Evolutionary conservation across 2,797 vertebrate species (phyloP), one percentile per base, ranked within the genome.

Genomic region (Peromyscus melanophrys): DNA sequence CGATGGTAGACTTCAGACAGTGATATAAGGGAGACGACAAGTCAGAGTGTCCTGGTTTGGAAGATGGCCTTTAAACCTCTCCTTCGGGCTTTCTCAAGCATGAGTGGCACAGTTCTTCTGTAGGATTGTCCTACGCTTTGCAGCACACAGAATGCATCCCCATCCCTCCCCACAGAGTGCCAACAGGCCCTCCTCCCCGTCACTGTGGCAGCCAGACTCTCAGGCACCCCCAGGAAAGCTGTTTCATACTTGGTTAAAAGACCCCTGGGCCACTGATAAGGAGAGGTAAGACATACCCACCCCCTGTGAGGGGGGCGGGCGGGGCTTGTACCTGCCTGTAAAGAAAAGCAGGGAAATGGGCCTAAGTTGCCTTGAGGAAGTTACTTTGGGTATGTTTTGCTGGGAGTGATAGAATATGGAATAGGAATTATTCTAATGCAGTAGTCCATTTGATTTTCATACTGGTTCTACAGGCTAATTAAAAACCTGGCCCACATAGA

Each of bases 361-460:
- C 4, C 19, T 63, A 61, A 52, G 25, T 43, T 89, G n/a, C 71
- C 91, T 87, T 78, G 29, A 83, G 73, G 31, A 77, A 55, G 12
- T 83, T 40, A 55, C 14, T 61, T 89, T 95, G 91, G 29, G 37
- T 59, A 1, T 75, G 17, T 76, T 89, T 81, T 61, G 11, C 57
- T 65, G 21, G 43, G 14, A 4, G 3, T 86, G 27, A 40, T 40
- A 61, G 8, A 10, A n/a, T 59, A 8, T 55, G 29, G 34, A 27
- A 49, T 52, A 86, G 83, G 13, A 55, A 31, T 49, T 34, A 73
- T 31, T 78, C 49, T 29, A 52, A 73, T 73, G 19, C 17, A 19
- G 43, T 89, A 46, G 78, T 84, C 73, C 46, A 61, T 40, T 95
- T 83, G 77, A 65, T 69, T 93, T 40, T 87, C 29, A 13, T 69